Evolutionary conservation across 2,888 invertebrate genomes (phyloP).

Genomic region (Dermolepida albohirtum): DNA sequence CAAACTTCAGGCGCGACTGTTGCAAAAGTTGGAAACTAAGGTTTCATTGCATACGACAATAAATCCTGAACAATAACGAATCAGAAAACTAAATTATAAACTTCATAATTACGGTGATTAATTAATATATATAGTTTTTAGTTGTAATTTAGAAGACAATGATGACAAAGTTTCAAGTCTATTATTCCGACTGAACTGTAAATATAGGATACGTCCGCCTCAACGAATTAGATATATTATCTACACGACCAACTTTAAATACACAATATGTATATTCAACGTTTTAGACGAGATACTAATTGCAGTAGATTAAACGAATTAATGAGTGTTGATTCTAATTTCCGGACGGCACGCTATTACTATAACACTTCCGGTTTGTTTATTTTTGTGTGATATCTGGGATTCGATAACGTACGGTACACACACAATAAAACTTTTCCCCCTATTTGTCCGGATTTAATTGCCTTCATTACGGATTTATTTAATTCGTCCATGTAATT

Average conservation of each 20-base stretch:
- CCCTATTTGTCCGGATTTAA: constrained; percentile 27
- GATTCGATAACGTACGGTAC: constrained; percentile 28
- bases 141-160: no score
- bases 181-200: no score
- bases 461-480: constrained; percentile 35
- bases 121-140: no score
- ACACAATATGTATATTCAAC: constrained; percentile 28
- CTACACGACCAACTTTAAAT: constrained; percentile 30
- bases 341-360: constrained; percentile 35
- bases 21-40: no score
- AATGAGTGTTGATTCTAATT: constrained; percentile 38
- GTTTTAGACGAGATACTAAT: constrained; percentile 32
- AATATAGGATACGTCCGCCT: constrained; percentile 10
- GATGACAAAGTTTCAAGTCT: no score
- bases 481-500: constrained; percentile 31
- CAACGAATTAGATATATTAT: constrained; percentile 29
- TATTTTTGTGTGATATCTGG: constrained; percentile 35
- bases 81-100: no score
- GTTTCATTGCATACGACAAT: no score
- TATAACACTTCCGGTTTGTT: constrained; percentile 30
- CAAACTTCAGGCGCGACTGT: no score
- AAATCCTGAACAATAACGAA: no score
- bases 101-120: no score
- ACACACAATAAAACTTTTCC: constrained; percentile 16
- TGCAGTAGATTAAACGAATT: constrained; percentile 39